Evolutionary conservation across 2,888 invertebrate genomes (phyloP), one percentile per base, ranked within the genome.

Genomic region (Zygogramma bicolorata): DNA sequence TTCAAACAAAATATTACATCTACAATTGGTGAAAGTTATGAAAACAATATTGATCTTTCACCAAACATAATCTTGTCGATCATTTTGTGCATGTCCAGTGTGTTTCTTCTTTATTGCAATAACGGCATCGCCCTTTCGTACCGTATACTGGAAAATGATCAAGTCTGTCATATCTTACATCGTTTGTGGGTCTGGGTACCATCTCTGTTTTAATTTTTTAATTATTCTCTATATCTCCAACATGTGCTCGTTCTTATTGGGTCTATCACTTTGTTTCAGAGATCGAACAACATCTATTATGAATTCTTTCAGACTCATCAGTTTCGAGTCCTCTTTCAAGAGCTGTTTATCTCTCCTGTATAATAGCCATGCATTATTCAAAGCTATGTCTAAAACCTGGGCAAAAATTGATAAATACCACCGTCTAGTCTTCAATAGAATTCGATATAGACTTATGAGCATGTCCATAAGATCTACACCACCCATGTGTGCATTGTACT

Each of bases 401-500:
- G 42, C 25, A 42, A 69, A 63, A 20, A 65, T 58, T 29, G 63
- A 40, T 58, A 65, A 15, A 65, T 69, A 65, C 63, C 46, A 65
- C 25, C 58, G 57, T 57, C 57, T 62, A 57, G 66, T 66, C 34
- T 70, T 73, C 29, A 66, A 40, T 53, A 57, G 62, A 58, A 49
- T 73, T 25, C 65, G 27, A 58, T 73, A 70, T 22, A 69, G 40
- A 62, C 68, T 62, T 13, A 49, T 49, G 8, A 49, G 49, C 67
- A 70, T 65, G 18, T 70, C 38, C 53, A 34, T 49, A 25, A 49
- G 29, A 70, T 70, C 53, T 6, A 70, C 69, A 34, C 69, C 73
- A 27, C 66, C 67, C 70, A 73, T 70, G 46, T 67, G 73, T 20
- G 62, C 20, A 49, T 70, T 65, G 53, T 70, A 63, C n/a, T 70